Percentiles rank a stretch among this genome's conserved stretches.
phyloP scores from a whole-genome alignment of 2,797 vertebrate species.

The Taeniopygia guttata region DNA sequence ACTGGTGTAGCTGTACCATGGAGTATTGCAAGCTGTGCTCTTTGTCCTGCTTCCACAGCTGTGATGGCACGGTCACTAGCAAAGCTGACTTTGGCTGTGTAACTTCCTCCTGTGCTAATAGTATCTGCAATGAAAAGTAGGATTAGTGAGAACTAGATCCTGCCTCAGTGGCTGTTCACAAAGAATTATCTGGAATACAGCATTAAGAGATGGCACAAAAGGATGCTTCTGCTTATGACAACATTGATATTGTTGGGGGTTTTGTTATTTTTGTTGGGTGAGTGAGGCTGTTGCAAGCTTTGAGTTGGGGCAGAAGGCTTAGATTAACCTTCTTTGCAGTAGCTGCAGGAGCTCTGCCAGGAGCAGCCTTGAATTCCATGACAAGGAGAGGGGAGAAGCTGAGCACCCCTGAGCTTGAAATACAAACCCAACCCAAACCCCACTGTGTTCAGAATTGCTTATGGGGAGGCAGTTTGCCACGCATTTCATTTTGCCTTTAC shows the following conservation, averaged over 20 bases:
- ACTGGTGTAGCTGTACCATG: background rate
- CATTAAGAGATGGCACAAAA: background rate
- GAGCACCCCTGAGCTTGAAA: background rate
- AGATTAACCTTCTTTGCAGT: background rate
- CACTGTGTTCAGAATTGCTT: background rate
- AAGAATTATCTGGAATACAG: background rate
- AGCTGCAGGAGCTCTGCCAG: background rate
- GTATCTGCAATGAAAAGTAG: background rate
- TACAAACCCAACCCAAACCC: background rate
- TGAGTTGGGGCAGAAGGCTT: background rate
- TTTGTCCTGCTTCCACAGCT: background rate
- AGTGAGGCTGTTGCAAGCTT: background rate
- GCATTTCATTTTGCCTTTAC: background rate
- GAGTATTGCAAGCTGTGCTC: background rate
- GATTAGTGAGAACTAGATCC: background rate
- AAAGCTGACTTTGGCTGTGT: background rate
- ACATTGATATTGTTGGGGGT: background rate
- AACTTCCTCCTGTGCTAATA: background rate
- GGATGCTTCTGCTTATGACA: background rate
- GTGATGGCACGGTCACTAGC: background rate
- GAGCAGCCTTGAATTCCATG: background rate
- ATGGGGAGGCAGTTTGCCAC: background rate
- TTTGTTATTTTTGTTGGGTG: background rate
- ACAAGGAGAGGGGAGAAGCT: background rate
- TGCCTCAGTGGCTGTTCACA: background rate